A percentile compares a stretch with the other conserved stretches of the same genome.
These are phyloP conservation scores for Tamandua tetradactyla DNA, from an alignment of 2,797 vertebrate genomes.

Conservation along the genomic window DNA sequence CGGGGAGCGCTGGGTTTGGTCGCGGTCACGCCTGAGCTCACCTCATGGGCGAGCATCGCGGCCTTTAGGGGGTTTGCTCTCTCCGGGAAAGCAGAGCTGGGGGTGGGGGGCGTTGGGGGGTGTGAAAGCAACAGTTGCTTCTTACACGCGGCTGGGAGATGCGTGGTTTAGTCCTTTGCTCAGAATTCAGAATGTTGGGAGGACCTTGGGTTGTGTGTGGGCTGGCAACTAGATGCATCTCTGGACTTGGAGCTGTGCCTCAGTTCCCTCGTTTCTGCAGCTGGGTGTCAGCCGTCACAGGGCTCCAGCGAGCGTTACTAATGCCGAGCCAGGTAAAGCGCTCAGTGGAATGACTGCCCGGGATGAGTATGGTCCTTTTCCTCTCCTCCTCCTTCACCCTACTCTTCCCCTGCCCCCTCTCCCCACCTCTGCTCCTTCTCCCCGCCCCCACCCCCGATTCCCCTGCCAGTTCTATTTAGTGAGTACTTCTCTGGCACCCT, in stretches of 20 bases:
- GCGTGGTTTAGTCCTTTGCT: neutral
- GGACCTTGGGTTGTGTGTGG: neutral
- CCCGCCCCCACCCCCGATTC: accelerated
- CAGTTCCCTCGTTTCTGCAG: neutral
- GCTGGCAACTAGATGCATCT: accelerated
- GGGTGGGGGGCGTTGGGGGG: neutral
- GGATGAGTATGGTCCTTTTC: accelerated
- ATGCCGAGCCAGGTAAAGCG: accelerated
- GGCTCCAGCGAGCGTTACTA: neutral
- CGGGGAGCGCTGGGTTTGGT: neutral
- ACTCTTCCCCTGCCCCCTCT: no score
- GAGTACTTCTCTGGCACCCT: neutral
- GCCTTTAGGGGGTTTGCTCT: neutral
- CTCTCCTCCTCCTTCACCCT: neutral
- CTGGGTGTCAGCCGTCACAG: neutral
- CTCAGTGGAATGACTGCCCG: neutral
- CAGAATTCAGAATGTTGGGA: accelerated
- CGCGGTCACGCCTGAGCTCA: neutral
- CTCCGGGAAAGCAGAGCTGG: accelerated
- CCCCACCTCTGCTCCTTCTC: neutral
- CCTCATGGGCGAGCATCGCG: neutral
- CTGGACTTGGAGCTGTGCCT: neutral
- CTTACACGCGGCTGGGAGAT: neutral
- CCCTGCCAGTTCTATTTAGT: no score
- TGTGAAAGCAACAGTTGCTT: accelerated